Percentiles rank a stretch among this genome's conserved stretches.
These are phyloP conservation scores for Mythimna lalbum DNA, from an alignment of 2,888 invertebrate genomes.

Conservation along the genomic window DNA sequence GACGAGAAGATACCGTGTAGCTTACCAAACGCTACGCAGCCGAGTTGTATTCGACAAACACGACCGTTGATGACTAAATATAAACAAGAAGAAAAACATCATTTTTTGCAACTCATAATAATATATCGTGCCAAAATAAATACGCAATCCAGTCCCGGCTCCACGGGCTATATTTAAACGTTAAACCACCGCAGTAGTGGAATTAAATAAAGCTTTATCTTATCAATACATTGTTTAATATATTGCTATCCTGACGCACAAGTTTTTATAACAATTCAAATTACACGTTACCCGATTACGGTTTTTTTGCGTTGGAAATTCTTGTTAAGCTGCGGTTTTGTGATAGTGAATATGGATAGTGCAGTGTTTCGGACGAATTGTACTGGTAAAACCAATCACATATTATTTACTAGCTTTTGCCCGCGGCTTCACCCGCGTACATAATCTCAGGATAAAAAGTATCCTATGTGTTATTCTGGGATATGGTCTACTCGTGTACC, in stretches of 20 bases:
- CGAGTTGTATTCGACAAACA: too few species aligned
- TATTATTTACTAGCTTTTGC: too few species aligned
- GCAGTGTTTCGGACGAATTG: background rate
- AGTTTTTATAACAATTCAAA: conserved; percentile 39
- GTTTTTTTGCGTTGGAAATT: conserved; percentile 7
- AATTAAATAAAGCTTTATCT: conserved; percentile 60
- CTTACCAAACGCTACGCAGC: too few species aligned
- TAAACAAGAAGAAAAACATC: conserved; percentile 32
- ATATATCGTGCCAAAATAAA: conserved; percentile 47
- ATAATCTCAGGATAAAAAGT: too few species aligned
- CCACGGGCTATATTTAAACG: conserved; percentile 50
- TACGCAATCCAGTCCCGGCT: conserved; percentile 38
- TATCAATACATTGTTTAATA: conserved; percentile 59
- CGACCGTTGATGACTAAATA: conserved; percentile 37
- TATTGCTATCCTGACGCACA: conserved; percentile 48
- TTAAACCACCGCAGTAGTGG: conserved; percentile 42
- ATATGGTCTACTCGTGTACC: too few species aligned
- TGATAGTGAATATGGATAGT: background rate
- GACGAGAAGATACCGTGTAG: too few species aligned
- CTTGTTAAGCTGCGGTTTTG: conserved; percentile 5
- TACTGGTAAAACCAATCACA: too few species aligned
- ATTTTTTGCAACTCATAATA: conserved; percentile 42
- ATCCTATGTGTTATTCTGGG: too few species aligned
- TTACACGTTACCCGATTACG: conserved; percentile 45
- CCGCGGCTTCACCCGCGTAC: too few species aligned